Evolutionary conservation across 2,113 vertebrate species (phyloP).

Genomic region (Natator depressus): DNA sequence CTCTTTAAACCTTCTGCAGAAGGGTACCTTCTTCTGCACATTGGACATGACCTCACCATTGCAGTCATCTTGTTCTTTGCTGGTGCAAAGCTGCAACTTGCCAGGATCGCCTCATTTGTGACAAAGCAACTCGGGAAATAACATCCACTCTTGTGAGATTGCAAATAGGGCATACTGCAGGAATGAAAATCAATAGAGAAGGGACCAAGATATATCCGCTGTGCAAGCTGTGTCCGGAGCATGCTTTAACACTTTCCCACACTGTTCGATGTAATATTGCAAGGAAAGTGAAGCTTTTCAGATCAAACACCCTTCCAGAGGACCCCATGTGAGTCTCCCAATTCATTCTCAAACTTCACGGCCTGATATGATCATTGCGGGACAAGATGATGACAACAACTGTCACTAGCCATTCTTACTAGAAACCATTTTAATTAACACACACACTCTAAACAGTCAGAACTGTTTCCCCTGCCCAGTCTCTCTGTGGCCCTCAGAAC

Average conservation of each 20-base stretch:
- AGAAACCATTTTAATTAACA: neutral
- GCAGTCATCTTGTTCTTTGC: neutral
- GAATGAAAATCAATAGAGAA: too few species aligned
- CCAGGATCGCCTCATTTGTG: neutral
- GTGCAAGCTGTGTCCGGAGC: too few species aligned
- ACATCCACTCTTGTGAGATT: too few species aligned
- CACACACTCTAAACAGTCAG: neutral
- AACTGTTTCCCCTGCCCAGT: neutral
- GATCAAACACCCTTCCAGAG: neutral
- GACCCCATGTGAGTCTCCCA: too few species aligned
- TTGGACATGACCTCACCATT: neutral
- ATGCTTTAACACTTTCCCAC: neutral
- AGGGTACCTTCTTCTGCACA: neutral
- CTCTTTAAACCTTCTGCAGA: neutral
- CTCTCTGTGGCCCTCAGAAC: neutral
- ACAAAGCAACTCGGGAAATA: neutral
- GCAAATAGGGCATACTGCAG: too few species aligned
- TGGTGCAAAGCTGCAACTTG: neutral
- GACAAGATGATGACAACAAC: neutral
- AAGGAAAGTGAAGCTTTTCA: neutral
- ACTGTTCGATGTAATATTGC: neutral
- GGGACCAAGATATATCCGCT: too few species aligned
- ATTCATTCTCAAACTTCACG: neutral
- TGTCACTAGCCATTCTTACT: neutral
- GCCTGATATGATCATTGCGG: neutral